phyloP scores from a whole-genome alignment of 2,113 vertebrate genomes.

The Oreocharis arfaki region DNA sequence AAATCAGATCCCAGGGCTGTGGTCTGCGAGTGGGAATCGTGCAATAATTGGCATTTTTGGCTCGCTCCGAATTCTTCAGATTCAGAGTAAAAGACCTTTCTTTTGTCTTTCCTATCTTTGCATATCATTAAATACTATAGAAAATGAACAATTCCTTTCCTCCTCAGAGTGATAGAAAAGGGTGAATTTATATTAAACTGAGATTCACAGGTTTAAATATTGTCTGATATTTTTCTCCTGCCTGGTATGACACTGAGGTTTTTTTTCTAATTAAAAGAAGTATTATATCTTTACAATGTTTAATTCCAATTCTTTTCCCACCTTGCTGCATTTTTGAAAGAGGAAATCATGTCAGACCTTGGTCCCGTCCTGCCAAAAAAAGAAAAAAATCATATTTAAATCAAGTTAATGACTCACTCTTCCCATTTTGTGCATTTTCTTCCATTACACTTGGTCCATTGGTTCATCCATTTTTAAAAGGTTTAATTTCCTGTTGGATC shows the following conservation, averaged over 20 bases:
- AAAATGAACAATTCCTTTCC: background rate
- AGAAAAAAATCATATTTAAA: conserved; percentile 46
- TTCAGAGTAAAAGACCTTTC: background rate
- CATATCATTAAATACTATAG: background rate
- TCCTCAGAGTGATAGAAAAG: background rate
- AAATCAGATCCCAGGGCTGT: background rate
- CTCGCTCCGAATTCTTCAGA: background rate
- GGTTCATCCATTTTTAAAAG: conserved; percentile 62
- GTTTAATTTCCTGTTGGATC: conserved; percentile 65
- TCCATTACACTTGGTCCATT: conserved; percentile 56
- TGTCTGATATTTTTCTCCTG: background rate
- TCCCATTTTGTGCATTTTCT: conserved; percentile 43
- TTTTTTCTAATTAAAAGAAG: background rate
- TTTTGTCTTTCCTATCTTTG: background rate
- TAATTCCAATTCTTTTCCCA: background rate
- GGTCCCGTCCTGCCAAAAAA: background rate
- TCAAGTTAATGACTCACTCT: conserved; percentile 51
- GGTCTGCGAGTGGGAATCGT: background rate
- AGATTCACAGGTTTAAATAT: background rate
- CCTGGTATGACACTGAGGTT: no score
- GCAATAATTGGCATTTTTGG: background rate
- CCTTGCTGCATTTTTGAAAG: background rate
- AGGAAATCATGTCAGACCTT: background rate
- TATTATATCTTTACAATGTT: background rate
- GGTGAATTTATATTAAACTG: background rate